Evolutionary conservation across 2,113 vertebrate species (phyloP).

Genomic region (Oostethus manadensis): DNA sequence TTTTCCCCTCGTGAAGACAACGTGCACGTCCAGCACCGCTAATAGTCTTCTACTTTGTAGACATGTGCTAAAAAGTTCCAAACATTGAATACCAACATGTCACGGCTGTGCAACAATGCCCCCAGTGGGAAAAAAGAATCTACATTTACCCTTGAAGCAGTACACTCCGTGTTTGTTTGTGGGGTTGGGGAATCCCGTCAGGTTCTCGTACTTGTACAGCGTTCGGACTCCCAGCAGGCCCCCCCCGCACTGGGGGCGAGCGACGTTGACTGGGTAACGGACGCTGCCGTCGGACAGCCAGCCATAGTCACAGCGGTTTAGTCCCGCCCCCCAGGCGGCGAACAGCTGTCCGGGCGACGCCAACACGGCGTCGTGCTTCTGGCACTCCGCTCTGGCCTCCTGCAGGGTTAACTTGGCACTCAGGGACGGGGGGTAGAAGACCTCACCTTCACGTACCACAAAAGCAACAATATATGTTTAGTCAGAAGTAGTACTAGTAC

Average conservation of each 20-base stretch:
- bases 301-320: constrained; percentile 87
- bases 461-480: neutral
- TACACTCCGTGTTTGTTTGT: constrained; percentile 79
- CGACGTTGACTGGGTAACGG: constrained; percentile 85
- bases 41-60: too few species aligned
- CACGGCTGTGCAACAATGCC: too few species aligned
- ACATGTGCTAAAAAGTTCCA: too few species aligned
- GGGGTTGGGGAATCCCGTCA: constrained; percentile 82
- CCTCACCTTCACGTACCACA: constrained; percentile 70
- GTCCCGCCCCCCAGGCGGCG: constrained; percentile 85
- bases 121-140: neutral
- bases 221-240: constrained; percentile 89
- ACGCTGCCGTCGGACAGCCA: constrained; percentile 90
- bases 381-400: constrained; percentile 75
- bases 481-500: neutral
- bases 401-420: constrained; percentile 75
- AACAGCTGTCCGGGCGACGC: constrained; percentile 86
- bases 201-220: constrained; percentile 85
- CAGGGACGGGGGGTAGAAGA: constrained; percentile 74
- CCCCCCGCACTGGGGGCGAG: constrained; percentile 85
- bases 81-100: constrained; percentile 18
- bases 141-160: constrained; percentile 84
- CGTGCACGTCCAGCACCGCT: constrained; percentile 6
- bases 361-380: constrained; percentile 57
- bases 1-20: constrained; percentile 62